phyloP scores from a whole-genome alignment of 2,888 invertebrate genomes.

The Chymomyza procnemis region DNA sequence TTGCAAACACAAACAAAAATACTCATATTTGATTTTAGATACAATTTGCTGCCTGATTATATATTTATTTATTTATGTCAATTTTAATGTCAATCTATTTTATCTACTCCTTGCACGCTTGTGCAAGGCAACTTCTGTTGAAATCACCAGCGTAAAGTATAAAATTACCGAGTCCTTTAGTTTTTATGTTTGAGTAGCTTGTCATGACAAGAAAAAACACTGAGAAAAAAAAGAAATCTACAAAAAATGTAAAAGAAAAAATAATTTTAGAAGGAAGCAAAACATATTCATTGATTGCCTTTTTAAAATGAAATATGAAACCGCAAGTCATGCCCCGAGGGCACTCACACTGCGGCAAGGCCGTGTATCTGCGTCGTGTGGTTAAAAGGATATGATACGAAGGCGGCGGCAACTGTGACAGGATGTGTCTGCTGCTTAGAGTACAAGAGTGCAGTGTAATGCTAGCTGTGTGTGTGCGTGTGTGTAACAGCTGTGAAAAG shows the following conservation, averaged over 20 bases:
- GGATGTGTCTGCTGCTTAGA: slow-evolving; percentile 20
- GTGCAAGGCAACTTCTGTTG: slow-evolving; percentile 28
- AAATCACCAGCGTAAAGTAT: slow-evolving; percentile 41
- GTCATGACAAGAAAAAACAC: slow-evolving; percentile 3
- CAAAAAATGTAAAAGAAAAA: slow-evolving; percentile 20
- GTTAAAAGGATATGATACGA: slow-evolving; percentile 52
- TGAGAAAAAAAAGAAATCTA: slow-evolving; percentile 10
- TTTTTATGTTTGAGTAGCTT: slow-evolving; percentile 16
- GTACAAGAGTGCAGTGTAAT: slow-evolving; percentile 11
- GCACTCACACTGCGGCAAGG: slow-evolving; percentile 17
- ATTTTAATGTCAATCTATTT: slow-evolving; percentile 20
- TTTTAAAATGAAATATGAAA: slow-evolving; percentile 55
- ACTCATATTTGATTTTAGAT: neutral
- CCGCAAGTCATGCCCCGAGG: slow-evolving; percentile 42
- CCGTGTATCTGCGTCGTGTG: neutral
- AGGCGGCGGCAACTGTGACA: slow-evolving; percentile 11
- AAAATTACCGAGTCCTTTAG: slow-evolving; percentile 42
- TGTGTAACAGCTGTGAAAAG: slow-evolving; percentile 41
- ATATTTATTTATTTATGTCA: slow-evolving; percentile 36
- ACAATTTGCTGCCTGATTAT: neutral
- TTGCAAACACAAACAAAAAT: neutral
- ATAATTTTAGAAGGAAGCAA: neutral
- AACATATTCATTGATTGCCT: slow-evolving; percentile 50
- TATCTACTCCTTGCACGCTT: slow-evolving; percentile 6
- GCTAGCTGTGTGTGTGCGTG: neutral